A percentile compares a stretch with the other conserved stretches of the same genome.
Conservation (phyloP, 53 echinoderm and acorn worm genomes). For the Zoroaster sp. region DNA sequence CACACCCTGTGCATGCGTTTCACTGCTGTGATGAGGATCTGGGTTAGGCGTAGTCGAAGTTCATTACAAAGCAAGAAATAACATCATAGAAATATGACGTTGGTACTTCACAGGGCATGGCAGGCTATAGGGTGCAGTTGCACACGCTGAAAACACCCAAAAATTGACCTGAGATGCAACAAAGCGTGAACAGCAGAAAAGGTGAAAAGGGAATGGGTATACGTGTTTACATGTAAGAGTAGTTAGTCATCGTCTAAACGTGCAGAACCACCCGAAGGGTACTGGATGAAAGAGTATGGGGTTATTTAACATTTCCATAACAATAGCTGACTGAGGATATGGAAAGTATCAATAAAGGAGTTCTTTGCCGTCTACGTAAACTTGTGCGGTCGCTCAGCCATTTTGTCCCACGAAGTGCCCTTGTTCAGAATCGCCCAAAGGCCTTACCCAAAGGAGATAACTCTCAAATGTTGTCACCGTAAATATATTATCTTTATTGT, state of each 20-base stretch:
- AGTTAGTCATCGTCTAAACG: neutral
- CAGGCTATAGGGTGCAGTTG: neutral
- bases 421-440: too few species aligned
- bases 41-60: constrained; percentile 39
- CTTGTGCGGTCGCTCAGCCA: neutral
- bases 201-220: neutral
- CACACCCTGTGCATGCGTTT: neutral
- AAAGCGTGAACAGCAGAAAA: constrained; percentile 23
- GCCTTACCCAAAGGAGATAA: too few species aligned
- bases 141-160: neutral
- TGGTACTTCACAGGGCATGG: neutral
- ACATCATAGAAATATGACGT: constrained; percentile 9
- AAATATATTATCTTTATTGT: too few species aligned
- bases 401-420: too few species aligned
- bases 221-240: neutral
- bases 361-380: neutral
- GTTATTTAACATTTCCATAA: neutral
- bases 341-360: neutral
- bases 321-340: neutral
- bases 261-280: neutral
- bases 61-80: constrained; percentile 6
- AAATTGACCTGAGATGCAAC: constrained; percentile 15
- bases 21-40: too few species aligned
- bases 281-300: neutral
- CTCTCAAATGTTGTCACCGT: too few species aligned